Conservation (phyloP, 1,140 invertebrate species). For the Drosophila sproati region DNA sequence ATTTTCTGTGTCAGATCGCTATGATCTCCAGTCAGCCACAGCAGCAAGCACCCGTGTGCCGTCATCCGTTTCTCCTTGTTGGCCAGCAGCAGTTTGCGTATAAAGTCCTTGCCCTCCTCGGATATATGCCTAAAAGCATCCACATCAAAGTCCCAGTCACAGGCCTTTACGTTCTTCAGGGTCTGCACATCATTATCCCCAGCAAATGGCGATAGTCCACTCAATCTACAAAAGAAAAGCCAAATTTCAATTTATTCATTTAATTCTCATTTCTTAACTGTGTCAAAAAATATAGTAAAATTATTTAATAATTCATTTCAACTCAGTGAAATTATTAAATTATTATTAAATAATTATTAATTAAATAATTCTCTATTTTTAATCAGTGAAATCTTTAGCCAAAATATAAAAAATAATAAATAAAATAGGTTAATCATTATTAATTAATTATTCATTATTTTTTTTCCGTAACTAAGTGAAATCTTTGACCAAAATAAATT, state of each 20-base stretch:
- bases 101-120: conserved; percentile 99
- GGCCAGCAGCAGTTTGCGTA: conserved; percentile 95
- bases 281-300: too few species aligned
- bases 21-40: conserved; percentile 96
- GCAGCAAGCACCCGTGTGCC: conserved; percentile 97
- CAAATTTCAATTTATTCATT: conserved; percentile 13
- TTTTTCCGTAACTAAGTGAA: too few species aligned
- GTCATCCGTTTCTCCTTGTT: conserved; percentile 99
- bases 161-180: conserved; percentile 98
- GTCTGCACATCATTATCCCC: conserved; percentile 99
- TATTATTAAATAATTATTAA: too few species aligned
- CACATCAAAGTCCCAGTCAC: conserved; percentile 99
- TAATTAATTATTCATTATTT: too few species aligned
- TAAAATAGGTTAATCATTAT: too few species aligned
- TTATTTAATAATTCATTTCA: too few species aligned
- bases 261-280: too few species aligned
- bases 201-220: conserved; percentile 98
- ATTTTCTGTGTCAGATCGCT: conserved; percentile 91
- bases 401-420: too few species aligned
- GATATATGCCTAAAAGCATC: conserved; percentile 97
- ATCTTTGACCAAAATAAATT: too few species aligned
- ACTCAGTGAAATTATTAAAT: too few species aligned
- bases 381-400: too few species aligned
- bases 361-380: too few species aligned
- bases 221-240: conserved; percentile 88